Percentiles rank a stretch among this genome's conserved stretches.
These are phyloP conservation scores for Myrmecophaga tridactyla DNA, from an alignment of 2,113 vertebrate genomes.

Conservation along the genomic window DNA sequence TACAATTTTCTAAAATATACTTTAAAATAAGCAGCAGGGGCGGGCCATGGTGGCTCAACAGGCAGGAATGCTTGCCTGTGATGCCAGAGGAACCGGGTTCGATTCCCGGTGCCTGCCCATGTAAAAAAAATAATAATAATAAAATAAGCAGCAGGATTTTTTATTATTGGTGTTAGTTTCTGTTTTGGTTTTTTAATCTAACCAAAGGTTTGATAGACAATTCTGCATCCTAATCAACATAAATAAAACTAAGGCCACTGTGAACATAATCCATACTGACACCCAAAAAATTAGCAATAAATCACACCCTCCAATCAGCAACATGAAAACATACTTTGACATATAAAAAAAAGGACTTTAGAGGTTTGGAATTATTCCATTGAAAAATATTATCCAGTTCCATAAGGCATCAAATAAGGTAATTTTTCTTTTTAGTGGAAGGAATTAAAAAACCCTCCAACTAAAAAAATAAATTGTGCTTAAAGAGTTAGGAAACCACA, in stretches of 20 bases:
- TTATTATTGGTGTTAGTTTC: background rate
- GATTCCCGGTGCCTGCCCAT: no score
- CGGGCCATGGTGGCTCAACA: no score
- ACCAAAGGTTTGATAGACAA: background rate
- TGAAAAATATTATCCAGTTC: conserved; percentile 4
- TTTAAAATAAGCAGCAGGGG: conserved; percentile 31
- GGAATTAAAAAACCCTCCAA: conserved; percentile 35
- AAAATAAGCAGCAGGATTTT: background rate
- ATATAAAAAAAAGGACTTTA: background rate
- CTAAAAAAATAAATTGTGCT: background rate
- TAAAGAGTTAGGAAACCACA: background rate
- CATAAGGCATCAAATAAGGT: background rate
- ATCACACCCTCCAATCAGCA: background rate
- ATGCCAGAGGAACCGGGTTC: no score
- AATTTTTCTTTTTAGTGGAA: conserved; percentile 3
- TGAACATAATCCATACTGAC: background rate
- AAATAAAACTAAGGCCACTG: background rate
- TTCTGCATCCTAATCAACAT: conserved; percentile 41
- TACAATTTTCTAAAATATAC: background rate
- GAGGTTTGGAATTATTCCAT: background rate
- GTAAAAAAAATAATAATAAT: no score
- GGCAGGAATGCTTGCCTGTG: no score
- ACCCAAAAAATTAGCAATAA: background rate
- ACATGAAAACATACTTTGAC: background rate
- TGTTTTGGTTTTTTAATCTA: conserved; percentile 10